Evolutionary conservation across 2,888 invertebrate species (phyloP), one percentile per base, ranked within the genome.

Genomic region (Onchidella celtica): DNA sequence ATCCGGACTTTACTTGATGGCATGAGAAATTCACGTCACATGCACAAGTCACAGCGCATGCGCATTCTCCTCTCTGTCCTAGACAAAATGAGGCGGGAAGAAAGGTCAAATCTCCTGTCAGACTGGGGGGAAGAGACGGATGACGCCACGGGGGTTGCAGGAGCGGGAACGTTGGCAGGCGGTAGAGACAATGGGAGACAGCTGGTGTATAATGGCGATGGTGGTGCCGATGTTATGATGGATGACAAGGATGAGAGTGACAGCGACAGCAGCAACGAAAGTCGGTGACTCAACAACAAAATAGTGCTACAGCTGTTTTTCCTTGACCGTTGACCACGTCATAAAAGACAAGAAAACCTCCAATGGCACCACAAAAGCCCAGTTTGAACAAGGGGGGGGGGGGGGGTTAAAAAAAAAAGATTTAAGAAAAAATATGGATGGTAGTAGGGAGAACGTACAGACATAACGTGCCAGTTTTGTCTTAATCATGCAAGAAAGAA

Each of bases 1-100:
- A 66, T 80, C 38, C 55, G 65, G 14, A 55, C 40, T 27, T 27
- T 80, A 24, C 36, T 80, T 36, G 65, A 34, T 14, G 66, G 47
- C 21, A 80, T 80, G 57, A 47, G 73, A 36, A 57, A 29, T 6
- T 36, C 66, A 47, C 79, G 66, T 38, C 57, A 73, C 73, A 9
- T 29, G 17, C 27, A 29, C 29, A 40, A 68, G 47, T 38, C 65
- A n/a, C 73, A 80, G 55, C 73, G 79, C 34, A 36, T 80, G 66
- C 73, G 79, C 24, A 40, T 76, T 2, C 47, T 75, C n/a, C 32
- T 69, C 0, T 24, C 34, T 27, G 14, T 79, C 24, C n/a, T 59
- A 66, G 73, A 73, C 4, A 68, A 59, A 59, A 59, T 59, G 24
- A 29, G 57, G 14, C 55, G 38, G 17, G 65, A 77, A 55, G 36